These are phyloP conservation scores for Danio choprae DNA, from an alignment of 2,797 vertebrate genomes.

Conservation along the genomic window DNA sequence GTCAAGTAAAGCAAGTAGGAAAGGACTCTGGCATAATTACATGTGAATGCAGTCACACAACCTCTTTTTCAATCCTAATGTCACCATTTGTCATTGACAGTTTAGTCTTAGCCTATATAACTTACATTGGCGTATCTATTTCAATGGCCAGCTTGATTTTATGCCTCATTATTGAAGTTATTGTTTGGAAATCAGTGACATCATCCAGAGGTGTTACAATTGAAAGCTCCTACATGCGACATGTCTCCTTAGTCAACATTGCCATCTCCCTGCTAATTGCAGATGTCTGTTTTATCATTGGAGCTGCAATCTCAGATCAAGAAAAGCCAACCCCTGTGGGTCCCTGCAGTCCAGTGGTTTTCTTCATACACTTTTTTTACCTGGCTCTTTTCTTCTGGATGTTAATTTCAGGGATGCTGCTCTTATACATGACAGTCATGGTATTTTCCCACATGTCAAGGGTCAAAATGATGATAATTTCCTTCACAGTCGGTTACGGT, in stretches of 20 bases:
- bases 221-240: slow-evolving; percentile 84
- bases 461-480: slow-evolving; percentile 77
- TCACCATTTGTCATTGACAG: slow-evolving; percentile 64
- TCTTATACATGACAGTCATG: slow-evolving; percentile 85
- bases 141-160: slow-evolving; percentile 84
- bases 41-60: slow-evolving; percentile 67
- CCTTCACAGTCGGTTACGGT: slow-evolving; percentile 86
- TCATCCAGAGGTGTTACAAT: neutral
- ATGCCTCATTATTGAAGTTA: slow-evolving; percentile 86
- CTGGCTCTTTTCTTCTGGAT: slow-evolving; percentile 95
- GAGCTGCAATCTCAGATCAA: slow-evolving; percentile 62
- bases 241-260: slow-evolving; percentile 88
- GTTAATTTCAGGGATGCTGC: slow-evolving; percentile 86
- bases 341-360: slow-evolving; percentile 82
- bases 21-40: slow-evolving; percentile 38
- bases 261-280: slow-evolving; percentile 86
- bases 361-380: slow-evolving; percentile 93
- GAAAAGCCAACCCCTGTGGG: slow-evolving; percentile 49
- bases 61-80: slow-evolving; percentile 90
- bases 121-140: slow-evolving; percentile 85
- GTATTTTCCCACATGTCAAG: slow-evolving; percentile 85
- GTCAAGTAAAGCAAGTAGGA: slow-evolving; percentile 49
- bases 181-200: slow-evolving; percentile 86
- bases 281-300: slow-evolving; percentile 88
- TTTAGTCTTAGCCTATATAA: slow-evolving; percentile 71